A percentile compares a stretch with the other conserved stretches of the same genome.
These are phyloP conservation scores for Philereme transversata DNA, from an alignment of 2,888 invertebrate species.

Conservation along the genomic window DNA sequence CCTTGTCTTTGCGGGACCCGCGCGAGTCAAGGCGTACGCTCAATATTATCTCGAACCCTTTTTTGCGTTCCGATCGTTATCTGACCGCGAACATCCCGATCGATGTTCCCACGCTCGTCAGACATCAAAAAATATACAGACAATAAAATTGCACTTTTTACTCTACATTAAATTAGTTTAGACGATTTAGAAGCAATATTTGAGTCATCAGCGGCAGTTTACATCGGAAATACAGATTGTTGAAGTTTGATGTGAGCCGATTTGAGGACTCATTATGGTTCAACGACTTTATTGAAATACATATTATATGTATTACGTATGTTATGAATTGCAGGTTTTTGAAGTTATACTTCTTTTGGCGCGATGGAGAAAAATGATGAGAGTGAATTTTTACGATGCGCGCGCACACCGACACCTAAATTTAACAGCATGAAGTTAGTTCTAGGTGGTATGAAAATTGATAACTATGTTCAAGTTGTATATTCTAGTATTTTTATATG, in stretches of 20 bases:
- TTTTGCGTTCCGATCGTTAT: constrained; percentile 80
- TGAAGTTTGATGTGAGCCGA: constrained; percentile 36
- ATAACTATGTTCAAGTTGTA: no score
- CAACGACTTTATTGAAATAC: constrained; percentile 27
- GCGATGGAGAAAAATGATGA: no score
- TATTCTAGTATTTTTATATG: no score
- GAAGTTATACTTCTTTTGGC: no score
- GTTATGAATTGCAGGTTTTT: no score
- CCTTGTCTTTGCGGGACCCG: constrained; percentile 51
- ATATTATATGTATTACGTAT: background rate
- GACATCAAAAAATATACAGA: constrained; percentile 67
- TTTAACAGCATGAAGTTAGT: no score
- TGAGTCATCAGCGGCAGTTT: constrained; percentile 31
- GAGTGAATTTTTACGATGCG: no score
- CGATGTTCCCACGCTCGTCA: constrained; percentile 73
- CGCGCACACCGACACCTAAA: no score
- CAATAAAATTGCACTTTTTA: constrained; percentile 72
- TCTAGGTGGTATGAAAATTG: no score
- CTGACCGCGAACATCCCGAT: constrained; percentile 76
- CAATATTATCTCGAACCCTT: constrained; percentile 77
- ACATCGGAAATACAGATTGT: constrained; percentile 30
- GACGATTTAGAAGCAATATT: constrained; percentile 46
- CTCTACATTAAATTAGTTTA: constrained; percentile 58
- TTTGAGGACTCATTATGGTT: constrained; percentile 34
- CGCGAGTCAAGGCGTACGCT: constrained; percentile 44